Conservation (phyloP, 2,113 vertebrate species). For the Crotalus helleri region DNA sequence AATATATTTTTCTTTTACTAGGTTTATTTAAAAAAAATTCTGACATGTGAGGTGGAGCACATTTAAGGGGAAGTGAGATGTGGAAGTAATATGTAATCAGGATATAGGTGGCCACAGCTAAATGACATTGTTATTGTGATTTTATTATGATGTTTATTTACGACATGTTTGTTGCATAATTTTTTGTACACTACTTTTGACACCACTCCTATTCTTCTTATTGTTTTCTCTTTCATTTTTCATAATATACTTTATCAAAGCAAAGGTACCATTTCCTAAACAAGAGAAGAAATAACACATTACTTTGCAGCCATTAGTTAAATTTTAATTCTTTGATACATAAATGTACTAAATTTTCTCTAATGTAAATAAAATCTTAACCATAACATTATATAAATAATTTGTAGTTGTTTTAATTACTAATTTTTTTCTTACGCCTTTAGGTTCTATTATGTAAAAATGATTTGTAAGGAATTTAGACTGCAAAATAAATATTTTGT, state of each 20-base stretch:
- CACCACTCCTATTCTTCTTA: neutral
- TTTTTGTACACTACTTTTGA: neutral
- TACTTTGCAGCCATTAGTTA: neutral
- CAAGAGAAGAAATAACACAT: neutral
- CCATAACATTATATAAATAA: neutral
- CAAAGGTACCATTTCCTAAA: neutral
- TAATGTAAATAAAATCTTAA: neutral
- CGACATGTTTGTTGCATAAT: neutral
- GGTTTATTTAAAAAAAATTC: constrained; percentile 38
- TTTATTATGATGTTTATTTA: neutral
- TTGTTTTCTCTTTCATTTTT: neutral
- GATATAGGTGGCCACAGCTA: neutral
- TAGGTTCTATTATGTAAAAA: neutral
- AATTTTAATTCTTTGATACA: neutral
- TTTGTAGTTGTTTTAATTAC: neutral
- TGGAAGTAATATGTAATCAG: neutral
- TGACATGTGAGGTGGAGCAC: constrained; percentile 34
- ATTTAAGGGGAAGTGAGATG: neutral
- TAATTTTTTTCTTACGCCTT: neutral
- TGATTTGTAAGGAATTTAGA: neutral
- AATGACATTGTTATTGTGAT: neutral
- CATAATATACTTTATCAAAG: neutral
- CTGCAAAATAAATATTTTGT: neutral
- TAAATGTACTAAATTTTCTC: neutral
- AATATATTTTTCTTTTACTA: constrained; percentile 49